phyloP scores from a whole-genome alignment of 2,113 vertebrate species.

The Climacteris rufus region DNA sequence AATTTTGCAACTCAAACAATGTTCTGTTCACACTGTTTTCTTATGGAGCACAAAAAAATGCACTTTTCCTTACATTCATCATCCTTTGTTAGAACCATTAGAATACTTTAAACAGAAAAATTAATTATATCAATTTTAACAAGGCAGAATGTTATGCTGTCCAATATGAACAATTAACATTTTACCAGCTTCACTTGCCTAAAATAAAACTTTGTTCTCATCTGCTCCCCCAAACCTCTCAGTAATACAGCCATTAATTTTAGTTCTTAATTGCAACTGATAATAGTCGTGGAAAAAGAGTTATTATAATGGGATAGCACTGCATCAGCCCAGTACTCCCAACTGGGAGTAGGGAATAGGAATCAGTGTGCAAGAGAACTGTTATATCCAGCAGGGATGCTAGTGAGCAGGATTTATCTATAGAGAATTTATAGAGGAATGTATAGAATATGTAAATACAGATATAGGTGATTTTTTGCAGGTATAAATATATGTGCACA shows the following conservation, averaged over 20 bases:
- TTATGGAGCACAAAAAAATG: not conserved
- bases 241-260: not conserved
- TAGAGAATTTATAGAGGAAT: not conserved
- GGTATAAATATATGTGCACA: not conserved
- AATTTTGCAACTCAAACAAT: not conserved
- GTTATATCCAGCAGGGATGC: not conserved
- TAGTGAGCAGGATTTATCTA: not conserved
- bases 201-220: not conserved
- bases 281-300: not conserved
- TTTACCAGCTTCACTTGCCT: not conserved
- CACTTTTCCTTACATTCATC: not conserved
- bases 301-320: not conserved
- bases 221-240: not conserved
- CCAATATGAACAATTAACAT: not conserved
- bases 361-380: not conserved
- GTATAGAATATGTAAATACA: not conserved
- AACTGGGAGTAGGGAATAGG: not conserved
- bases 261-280: not conserved
- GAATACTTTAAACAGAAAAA: not conserved
- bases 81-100: not conserved
- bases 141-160: not conserved
- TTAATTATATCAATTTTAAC: not conserved
- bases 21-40: not conserved
- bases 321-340: not conserved
- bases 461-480: fast-evolving